Evolutionary conservation across 1,140 invertebrate species (phyloP), one percentile per base, ranked within the genome.

Genomic region (Calliopsis andreniformis): DNA sequence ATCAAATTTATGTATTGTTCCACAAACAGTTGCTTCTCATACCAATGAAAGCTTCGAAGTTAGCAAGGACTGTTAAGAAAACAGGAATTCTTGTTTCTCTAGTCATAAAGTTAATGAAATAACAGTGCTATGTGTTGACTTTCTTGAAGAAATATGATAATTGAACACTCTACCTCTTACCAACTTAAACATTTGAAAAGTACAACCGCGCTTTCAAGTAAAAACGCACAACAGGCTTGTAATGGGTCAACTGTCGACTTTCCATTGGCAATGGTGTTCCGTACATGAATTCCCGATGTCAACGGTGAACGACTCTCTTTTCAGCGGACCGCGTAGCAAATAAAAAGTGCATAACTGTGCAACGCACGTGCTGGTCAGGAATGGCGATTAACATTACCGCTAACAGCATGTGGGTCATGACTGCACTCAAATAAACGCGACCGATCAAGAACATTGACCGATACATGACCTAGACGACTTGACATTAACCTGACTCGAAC

Each of bases 371-470:
- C n/a, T 28, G 7, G 56, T 20, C 51, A 55, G 45, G 62, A 59
- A 47, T 12, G 56, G 53, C 51, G 69, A 86, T 87, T 77, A 80
- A 62, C 76, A 79, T 86, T 76, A 83, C 78, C 85, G 78, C 75
- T 82, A 81, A 82, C 68, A 43, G 76, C 82, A 87, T 87, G 78
- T 88, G 64, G 87, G 83, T 87, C 86, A 82, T 63, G 79, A 73
- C 76, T 77, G 47, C 68, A 76, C 76, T 77, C 75, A 71, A 75
- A 78, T 82, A 82, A 82, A 79, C 25, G 8, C 61, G 61, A 78
- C 77, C 76, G 80, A 86, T 86, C 63, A 78, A 78, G 76, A 86
- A 77, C 63, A 71, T 66, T 61, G 58, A 80, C 78, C 85, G 84
- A 85, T 86, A 80, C 79, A 79, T 83, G 81, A 84, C 80, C 78